Base-by-base conservation (phyloP, 2,113 vertebrate genomes). In the Elgaria multicarinata region DNA sequence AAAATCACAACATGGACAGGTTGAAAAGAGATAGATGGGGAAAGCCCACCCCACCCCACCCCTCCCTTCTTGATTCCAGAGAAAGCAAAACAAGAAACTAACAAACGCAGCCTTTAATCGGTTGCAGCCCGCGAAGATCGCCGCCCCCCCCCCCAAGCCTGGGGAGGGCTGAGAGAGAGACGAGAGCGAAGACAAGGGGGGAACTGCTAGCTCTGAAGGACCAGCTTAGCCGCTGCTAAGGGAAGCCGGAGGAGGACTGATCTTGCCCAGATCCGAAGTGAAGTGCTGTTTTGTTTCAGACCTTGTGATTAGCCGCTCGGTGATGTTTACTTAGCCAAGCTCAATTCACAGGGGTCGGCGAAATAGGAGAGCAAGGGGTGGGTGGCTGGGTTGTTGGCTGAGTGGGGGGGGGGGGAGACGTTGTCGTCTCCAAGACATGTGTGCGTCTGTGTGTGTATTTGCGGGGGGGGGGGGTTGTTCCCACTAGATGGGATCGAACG, bases 271-370 rank as follows among this genome's bases (percentile, higher is more conserved):
- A 96, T 95, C 95, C 86, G 77, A n/a, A 93, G 94, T 91, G 94
- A 92, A 95, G 97, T 92, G 95, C 97, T 96, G 98, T 95, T 98
- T 96, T 94, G 96, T 96, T 96, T 96, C 95, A 89, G 92, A 94
- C 95, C 92, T 90, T 88, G 95, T 83, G 95, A 95, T 95, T 88
- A 93, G 95, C 95, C n/a, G 95, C 89, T 88, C 89, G 89, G 92
- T 6, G 0, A 50, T 95, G 97, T 98, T 98, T 96, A 87, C 95
- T 96, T 95, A 95, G 96, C 93, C 90, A 94, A 91, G 95, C 96
- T 80, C 92, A 84, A 95, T 94, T 95, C 96, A 18, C 96, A 94
- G 96, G 95, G 93, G 90, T 96, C n/a, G 95, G 93, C 33, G 91
- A 85, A 93, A 92, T 93, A 90, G 89, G 81, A 85, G 79, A n/a